Evolutionary conservation across 2,888 invertebrate species (phyloP), one percentile per base, ranked within the genome.

Genomic region (Drosophila atripex): DNA sequence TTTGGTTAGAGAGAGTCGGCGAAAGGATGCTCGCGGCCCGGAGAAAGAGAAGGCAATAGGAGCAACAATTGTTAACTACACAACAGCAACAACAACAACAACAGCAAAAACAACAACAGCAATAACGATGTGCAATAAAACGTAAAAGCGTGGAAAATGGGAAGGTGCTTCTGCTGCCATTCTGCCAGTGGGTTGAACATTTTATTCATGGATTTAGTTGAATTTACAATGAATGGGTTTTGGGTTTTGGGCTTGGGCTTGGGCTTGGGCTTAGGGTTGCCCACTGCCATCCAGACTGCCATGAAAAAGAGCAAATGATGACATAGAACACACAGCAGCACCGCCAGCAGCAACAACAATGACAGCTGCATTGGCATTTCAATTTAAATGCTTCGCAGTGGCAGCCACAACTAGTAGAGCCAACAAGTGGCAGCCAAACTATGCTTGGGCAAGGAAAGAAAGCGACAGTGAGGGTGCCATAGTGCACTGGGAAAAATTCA

Each of bases 391-490:
- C 77, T 74, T 70, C 30, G 66, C 39, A 3, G 39, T 41, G 39
- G 39, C 14, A 41, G 39, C 55, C 64, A 47, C 53, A 57, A 47
- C 71, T 57, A 52, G 58, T 41, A 59, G 49, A 73, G 61, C 71
- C 88, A 87, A 89, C 87, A 87, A 89, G 88, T 88, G 89, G 88
- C 76, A 84, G 79, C 69, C 21, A 18, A 78, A 79, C 86, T 86
- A 80, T 82, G 82, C 75, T 66, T 56, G 47, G 53, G 3, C 51
- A 38, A 14, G 6, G 30, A n/a, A 12, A 38, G 11, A 12, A 30
- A 51, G 18, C 11, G 25, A 39, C 1, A 30, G 9, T 41, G 16
- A 12, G 12, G n/a, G 12, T 28, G 12, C 6, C 12, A n/a, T 5
- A 43, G 30, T 63, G 43, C 51, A 41, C 14, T 25, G 35, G 0